These are phyloP conservation scores for Phania funesta DNA, from an alignment of 2,888 invertebrate genomes.

Conservation along the genomic window DNA sequence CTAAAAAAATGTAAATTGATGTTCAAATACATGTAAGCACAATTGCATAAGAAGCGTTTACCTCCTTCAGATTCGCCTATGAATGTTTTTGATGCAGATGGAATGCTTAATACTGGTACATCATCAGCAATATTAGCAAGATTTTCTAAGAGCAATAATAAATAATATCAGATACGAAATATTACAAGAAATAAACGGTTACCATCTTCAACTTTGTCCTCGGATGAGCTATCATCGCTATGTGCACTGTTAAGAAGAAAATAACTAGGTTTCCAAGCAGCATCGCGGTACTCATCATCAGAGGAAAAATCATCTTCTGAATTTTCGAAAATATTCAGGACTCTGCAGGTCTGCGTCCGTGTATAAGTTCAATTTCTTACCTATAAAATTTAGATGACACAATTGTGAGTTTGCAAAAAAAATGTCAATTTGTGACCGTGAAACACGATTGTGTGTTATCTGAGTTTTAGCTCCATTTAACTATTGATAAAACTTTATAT, in stretches of 20 bases:
- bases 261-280: conserved; percentile 13
- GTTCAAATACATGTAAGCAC: conserved; percentile 14
- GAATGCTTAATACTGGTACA: conserved; percentile 11
- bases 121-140: conserved; percentile 11
- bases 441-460: conserved; percentile 37
- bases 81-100: neutral
- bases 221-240: conserved; percentile 17
- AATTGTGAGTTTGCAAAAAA: conserved; percentile 36
- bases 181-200: conserved; percentile 20
- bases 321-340: conserved; percentile 34
- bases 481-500: conserved; percentile 26
- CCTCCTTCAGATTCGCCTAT: conserved; percentile 19
- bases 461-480: conserved; percentile 28
- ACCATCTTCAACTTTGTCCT: conserved; percentile 7
- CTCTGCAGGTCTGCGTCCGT: conserved; percentile 21
- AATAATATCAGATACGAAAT: conserved; percentile 29
- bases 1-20: conserved; percentile 15
- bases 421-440: conserved; percentile 29
- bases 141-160: neutral
- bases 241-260: conserved; percentile 15
- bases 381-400: conserved; percentile 32
- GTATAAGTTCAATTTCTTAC: conserved; percentile 18
- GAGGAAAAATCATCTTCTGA: conserved; percentile 22
- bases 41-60: conserved; percentile 10
- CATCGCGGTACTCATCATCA: conserved; percentile 35